These are phyloP conservation scores for Azorinus chamasolen DNA, from an alignment of 2,888 invertebrate genomes.

Conservation along the genomic window DNA sequence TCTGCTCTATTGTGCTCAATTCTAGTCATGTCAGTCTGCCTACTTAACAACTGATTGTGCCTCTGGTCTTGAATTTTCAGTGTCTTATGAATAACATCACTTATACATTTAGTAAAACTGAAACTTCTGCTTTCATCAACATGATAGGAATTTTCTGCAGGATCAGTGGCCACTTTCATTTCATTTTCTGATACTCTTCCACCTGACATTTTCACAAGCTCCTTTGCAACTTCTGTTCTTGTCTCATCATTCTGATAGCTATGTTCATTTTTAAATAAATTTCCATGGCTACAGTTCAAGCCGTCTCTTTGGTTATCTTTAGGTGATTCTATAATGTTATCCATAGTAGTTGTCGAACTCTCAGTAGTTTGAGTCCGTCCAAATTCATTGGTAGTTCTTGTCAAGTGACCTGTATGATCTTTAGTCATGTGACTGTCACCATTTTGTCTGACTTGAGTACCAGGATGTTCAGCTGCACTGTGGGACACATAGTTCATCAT, in stretches of 20 bases:
- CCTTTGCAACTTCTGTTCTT: constrained; percentile 35
- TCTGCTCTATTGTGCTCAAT: no score
- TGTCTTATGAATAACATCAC: constrained; percentile 13
- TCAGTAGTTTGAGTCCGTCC: no score
- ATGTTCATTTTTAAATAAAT: neutral
- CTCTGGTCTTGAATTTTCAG: neutral
- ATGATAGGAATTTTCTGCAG: neutral
- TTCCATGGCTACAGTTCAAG: neutral
- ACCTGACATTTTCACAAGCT: constrained; percentile 41
- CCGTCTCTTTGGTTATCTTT: neutral
- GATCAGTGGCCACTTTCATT: neutral
- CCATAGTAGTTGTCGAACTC: no score
- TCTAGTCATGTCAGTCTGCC: no score
- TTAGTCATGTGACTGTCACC: no score
- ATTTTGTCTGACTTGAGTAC: neutral
- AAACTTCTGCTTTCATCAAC: neutral
- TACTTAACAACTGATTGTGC: no score
- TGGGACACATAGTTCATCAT: constrained; percentile 45
- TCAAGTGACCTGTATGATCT: no score
- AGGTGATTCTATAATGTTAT: no score
- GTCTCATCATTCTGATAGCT: neutral
- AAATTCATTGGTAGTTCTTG: no score
- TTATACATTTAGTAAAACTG: constrained; percentile 5
- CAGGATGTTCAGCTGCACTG: constrained; percentile 7
- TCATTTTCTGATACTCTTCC: no score